Evolutionary conservation across 2,113 vertebrate genomes (phyloP).

Genomic region (Edolisoma coerulescens): DNA sequence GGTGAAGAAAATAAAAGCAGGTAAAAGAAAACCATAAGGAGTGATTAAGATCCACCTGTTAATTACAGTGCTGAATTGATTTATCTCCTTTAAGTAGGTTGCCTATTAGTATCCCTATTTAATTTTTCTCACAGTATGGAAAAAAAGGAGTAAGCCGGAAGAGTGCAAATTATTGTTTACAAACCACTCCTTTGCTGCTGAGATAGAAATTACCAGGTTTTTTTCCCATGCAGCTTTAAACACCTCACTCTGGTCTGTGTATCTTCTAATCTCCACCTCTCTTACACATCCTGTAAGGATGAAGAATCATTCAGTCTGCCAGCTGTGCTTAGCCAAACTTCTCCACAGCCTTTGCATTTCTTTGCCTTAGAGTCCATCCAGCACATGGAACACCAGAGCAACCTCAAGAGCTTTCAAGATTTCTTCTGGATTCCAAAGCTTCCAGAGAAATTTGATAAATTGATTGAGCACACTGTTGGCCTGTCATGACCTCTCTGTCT

Average conservation of each 20-base stretch:
- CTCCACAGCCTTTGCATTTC: not conserved
- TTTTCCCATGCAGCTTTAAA: not conserved
- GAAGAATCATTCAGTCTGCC: not conserved
- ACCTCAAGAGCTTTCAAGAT: not conserved
- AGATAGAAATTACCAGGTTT: no score
- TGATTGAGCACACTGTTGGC: not conserved
- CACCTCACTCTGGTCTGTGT: rapidly evolving
- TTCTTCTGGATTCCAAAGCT: not conserved
- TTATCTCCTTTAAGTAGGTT: not conserved
- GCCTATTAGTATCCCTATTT: not conserved
- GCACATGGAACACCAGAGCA: not conserved
- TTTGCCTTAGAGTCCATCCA: not conserved
- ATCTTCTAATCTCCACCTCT: not conserved
- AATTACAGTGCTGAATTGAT: not conserved
- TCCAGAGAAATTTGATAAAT: not conserved
- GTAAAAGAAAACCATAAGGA: not conserved
- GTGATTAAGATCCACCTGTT: not conserved
- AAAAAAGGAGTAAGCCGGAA: not conserved
- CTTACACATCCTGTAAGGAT: not conserved
- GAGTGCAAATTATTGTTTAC: not conserved
- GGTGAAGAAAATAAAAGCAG: not conserved
- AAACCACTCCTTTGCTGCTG: not conserved
- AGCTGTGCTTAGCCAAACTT: not conserved
- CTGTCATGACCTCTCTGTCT: not conserved
- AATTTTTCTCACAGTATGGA: not conserved